phyloP scores from a whole-genome alignment of 1,140 invertebrate species.

The Adoxophyes honmai region DNA sequence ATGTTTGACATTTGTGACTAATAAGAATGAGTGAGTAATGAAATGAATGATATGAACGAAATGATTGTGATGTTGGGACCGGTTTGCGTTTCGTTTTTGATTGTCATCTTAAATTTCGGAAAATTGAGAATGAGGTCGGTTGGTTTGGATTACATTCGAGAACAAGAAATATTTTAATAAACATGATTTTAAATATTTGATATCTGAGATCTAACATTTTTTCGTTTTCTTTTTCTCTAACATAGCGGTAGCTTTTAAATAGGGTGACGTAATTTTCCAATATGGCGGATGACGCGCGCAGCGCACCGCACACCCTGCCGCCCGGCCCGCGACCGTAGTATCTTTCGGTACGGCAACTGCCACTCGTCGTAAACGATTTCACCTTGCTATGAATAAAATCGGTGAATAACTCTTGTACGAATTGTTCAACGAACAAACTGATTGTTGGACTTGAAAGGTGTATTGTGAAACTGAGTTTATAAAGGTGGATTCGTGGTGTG shows the following conservation, averaged over 20 bases:
- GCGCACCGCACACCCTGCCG: conserved; percentile 42
- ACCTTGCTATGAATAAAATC: conserved; percentile 68
- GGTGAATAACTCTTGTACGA: conserved; percentile 43
- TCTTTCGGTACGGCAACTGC: conserved; percentile 52
- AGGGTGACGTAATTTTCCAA: conserved; percentile 67
- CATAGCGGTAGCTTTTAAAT: too few species aligned
- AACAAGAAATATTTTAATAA: too few species aligned
- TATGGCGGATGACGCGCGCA: conserved; percentile 74
- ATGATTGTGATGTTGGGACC: too few species aligned
- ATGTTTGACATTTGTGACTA: too few species aligned
- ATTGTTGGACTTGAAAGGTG: conserved; percentile 31
- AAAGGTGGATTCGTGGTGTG: conserved; percentile 68
- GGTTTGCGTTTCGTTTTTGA: too few species aligned
- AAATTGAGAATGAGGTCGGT: too few species aligned
- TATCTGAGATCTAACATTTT: too few species aligned
- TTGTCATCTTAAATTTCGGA: too few species aligned
- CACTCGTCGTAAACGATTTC: conserved; percentile 66
- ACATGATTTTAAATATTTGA: too few species aligned
- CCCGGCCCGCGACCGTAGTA: conserved; percentile 55
- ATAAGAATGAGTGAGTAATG: too few species aligned
- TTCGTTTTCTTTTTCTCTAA: not conserved
- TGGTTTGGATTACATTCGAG: too few species aligned
- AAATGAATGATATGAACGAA: too few species aligned
- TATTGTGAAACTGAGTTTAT: conserved; percentile 54
- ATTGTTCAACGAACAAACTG: conserved; percentile 47